These are phyloP conservation scores for Neotoma lepida DNA, from an alignment of 2,113 vertebrate species.

Conservation along the genomic window DNA sequence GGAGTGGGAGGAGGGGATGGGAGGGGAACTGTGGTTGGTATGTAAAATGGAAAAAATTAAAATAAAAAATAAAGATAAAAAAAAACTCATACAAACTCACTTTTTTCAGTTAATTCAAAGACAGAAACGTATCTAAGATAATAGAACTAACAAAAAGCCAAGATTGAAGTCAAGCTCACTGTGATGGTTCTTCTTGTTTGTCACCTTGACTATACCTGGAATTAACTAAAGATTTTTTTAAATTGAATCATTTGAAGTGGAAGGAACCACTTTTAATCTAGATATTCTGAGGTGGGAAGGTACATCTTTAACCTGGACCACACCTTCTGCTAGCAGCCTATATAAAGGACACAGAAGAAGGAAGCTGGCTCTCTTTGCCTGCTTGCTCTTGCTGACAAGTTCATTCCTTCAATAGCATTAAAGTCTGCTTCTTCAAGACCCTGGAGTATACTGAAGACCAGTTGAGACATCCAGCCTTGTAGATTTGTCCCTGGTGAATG, in stretches of 20 bases:
- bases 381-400: not conserved
- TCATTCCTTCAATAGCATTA: not conserved
- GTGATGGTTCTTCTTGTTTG: not conserved
- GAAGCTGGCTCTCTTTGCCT: not conserved
- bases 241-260: not conserved
- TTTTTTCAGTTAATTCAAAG: slow-evolving; percentile 1
- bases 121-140: not conserved
- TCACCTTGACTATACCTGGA: not conserved
- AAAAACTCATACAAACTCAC: not conserved
- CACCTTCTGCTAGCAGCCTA: not conserved
- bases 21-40: too few relatives aligned
- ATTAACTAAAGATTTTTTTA: not conserved
- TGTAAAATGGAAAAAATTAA: too few relatives aligned
- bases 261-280: not conserved
- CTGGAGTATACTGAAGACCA: not conserved
- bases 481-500: too few relatives aligned
- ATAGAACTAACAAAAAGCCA: slow-evolving; percentile 34
- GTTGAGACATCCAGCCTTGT: not conserved
- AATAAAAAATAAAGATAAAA: too few relatives aligned
- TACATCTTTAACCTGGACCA: not conserved
- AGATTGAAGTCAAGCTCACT: not conserved
- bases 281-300: not conserved
- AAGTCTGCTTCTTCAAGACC: too few relatives aligned
- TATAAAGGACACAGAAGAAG: not conserved
- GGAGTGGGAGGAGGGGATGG: too few relatives aligned